A percentile compares a stretch with the other conserved stretches of the same genome.
Conservation (phyloP, 2,113 vertebrate genomes). For the Fregata magnificens region DNA sequence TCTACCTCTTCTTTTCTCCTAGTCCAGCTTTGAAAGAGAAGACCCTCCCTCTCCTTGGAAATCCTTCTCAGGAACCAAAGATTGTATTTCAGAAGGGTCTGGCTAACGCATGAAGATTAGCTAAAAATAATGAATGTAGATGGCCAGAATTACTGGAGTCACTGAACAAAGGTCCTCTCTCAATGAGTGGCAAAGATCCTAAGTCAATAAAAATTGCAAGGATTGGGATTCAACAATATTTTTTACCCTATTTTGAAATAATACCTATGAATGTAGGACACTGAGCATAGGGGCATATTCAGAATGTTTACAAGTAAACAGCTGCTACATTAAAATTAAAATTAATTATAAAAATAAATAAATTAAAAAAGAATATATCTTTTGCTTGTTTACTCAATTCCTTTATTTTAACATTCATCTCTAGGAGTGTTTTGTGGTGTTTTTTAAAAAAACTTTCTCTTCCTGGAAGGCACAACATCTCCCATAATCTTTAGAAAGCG, state of each 20-base stretch:
- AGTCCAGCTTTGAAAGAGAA: neutral
- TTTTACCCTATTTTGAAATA: neutral
- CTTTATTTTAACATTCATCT: neutral
- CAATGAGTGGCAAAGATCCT: neutral
- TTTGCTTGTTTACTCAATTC: neutral
- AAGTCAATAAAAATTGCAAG: neutral
- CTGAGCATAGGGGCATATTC: neutral
- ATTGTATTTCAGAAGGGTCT: neutral
- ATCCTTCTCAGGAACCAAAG: neutral
- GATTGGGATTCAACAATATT: neutral
- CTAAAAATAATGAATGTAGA: neutral
- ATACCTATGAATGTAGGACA: neutral
- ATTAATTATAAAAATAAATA: neutral
- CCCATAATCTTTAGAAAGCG: neutral
- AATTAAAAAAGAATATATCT: neutral
- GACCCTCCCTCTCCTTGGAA: neutral
- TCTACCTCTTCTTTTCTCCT: neutral
- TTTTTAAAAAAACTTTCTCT: neutral
- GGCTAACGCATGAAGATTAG: neutral
- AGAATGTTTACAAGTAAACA: neutral
- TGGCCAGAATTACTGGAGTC: neutral
- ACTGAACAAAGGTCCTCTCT: neutral
- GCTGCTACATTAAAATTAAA: neutral
- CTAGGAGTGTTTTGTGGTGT: neutral
- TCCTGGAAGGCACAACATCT: neutral